Base-by-base conservation (phyloP, 2,888 invertebrate species). In the Eupithecia dodoneata region DNA sequence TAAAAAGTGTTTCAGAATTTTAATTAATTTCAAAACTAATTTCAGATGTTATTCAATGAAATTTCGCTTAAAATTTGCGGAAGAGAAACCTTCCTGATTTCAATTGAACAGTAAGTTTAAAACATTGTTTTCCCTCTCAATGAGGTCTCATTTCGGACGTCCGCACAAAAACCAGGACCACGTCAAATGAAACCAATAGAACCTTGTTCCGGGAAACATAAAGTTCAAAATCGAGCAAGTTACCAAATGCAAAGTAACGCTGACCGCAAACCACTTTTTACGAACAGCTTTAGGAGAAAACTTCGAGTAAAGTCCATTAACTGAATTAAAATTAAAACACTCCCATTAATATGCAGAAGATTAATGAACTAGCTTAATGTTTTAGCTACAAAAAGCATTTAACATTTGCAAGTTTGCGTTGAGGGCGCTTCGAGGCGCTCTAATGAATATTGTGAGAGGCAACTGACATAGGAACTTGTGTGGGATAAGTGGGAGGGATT, bases 321-420 rank as follows among this genome's bases (percentile, higher is more conserved):
- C 82, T 83, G 87, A 86, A 87, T 87, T 85, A 86, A 86, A 86
- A 86, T 87, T 87, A 83, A 85, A 87, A 87, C 83, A 81, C 84
- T 81, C 85, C 83, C 85, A 86, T 87, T 87, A 87, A 87, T 86
- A 86, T 86, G 84, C 84, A 82, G 81, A 78, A 87, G 87, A 87
- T 86, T 86, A 86, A 87, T 87, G 87, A 85, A 85, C 80, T 83
- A 82, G 80, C 82, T 70, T 30, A 4, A 70, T 49, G 47, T 47
- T 83, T 82, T 76, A 59, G 71, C 55, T 30, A 52, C 65, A 76
- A 75, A 76, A 80, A 77, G 73, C 73, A 59, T 69, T 66, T 70
- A 41, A 66, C n/a, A 70, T 71, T 55, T 41, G 44, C 55, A 59
- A 71, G 71, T 76, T 78, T 41, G 42, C 74, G 52, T 71, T 72